Conservation (phyloP, 2,797 vertebrate species). For the Echiichthys vipera region DNA sequence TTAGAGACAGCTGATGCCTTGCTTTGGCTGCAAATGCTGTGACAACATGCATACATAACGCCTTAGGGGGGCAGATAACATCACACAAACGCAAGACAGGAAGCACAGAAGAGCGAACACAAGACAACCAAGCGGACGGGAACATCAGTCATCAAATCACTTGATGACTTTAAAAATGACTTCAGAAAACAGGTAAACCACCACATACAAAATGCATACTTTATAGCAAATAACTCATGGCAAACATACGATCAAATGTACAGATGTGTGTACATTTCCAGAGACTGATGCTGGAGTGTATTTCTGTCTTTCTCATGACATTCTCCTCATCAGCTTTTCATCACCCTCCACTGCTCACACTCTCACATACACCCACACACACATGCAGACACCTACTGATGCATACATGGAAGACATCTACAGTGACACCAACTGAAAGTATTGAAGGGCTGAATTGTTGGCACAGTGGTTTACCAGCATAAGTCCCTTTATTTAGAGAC, state of each 20-base stretch:
- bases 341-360: background rate
- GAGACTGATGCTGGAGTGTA: slow-evolving; percentile 43
- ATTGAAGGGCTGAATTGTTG: slow-evolving; percentile 9
- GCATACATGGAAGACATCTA: slow-evolving; percentile 42
- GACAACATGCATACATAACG: slow-evolving; percentile 57
- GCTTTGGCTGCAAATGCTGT: slow-evolving; percentile 41
- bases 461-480: slow-evolving; percentile 84
- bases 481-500: slow-evolving; percentile 90
- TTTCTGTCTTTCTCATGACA: slow-evolving; percentile 9
- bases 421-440: slow-evolving; percentile 11
- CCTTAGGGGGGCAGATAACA: slow-evolving; percentile 27
- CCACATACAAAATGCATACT: slow-evolving; percentile 52
- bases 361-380: background rate
- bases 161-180: slow-evolving; percentile 43
- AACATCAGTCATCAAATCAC: slow-evolving; percentile 41
- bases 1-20: slow-evolving; percentile 40
- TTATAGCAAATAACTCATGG: slow-evolving; percentile 27
- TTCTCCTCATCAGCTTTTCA: slow-evolving; percentile 6
- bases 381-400: slow-evolving; percentile 39
- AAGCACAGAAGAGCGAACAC: slow-evolving; percentile 35
- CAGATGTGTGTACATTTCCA: slow-evolving; percentile 61
- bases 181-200: slow-evolving; percentile 36
- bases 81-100: slow-evolving; percentile 54
- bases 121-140: slow-evolving; percentile 39
- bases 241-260: slow-evolving; percentile 63